A percentile compares a stretch with the other conserved stretches of the same genome.
Conservation (phyloP, 1,140 invertebrate genomes). For the Pygmarrhopalites habei region DNA sequence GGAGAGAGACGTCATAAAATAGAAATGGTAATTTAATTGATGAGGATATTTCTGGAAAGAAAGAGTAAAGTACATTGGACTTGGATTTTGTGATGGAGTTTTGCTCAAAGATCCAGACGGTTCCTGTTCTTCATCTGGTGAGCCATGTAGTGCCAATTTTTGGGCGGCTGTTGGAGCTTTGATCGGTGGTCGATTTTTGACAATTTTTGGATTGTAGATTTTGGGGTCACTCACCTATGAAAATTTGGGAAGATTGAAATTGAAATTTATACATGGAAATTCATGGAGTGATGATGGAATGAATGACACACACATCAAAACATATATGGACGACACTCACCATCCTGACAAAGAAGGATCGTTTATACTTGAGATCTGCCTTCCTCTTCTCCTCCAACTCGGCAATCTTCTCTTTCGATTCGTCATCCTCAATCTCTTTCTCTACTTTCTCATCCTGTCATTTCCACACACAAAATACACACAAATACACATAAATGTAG, state of each 20-base stretch:
- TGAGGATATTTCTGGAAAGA: background rate
- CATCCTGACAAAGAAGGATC: slow-evolving; percentile 95
- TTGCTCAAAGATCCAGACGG: background rate
- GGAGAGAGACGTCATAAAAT: no score
- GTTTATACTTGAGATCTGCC: slow-evolving; percentile 64
- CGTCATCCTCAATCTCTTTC: slow-evolving; percentile 50
- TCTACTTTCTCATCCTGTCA: slow-evolving; percentile 22
- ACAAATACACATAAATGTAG: background rate
- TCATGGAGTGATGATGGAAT: no score
- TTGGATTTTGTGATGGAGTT: background rate
- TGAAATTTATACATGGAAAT: no score
- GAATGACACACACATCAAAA: background rate
- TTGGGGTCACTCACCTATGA: slow-evolving; percentile 75
- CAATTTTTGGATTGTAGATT: slow-evolving; percentile 83
- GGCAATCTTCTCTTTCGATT: slow-evolving; percentile 56
- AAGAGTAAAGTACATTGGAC: slow-evolving; percentile 10
- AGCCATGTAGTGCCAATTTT: slow-evolving; percentile 6
- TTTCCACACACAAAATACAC: background rate
- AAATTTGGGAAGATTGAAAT: no score
- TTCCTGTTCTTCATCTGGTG: background rate
- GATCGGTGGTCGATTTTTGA: slow-evolving; percentile 49
- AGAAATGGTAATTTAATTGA: no score
- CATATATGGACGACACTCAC: slow-evolving; percentile 44
- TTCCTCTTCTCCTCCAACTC: slow-evolving; percentile 23
- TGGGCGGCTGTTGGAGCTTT: slow-evolving; percentile 16